Evolutionary conservation across 2,797 vertebrate genomes (phyloP).

Genomic region (Pterois miles): DNA sequence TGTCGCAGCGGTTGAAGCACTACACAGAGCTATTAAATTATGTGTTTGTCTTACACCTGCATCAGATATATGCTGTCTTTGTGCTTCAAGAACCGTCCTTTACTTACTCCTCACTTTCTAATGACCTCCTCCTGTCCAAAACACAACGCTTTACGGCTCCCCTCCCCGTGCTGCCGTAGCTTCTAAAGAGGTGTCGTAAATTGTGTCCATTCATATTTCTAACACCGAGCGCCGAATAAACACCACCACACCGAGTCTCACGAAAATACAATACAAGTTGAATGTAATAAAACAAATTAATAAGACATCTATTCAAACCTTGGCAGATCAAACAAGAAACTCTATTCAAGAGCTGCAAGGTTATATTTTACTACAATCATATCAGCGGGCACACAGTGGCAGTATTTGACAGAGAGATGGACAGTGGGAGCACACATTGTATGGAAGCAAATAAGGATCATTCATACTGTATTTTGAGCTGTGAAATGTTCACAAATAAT

Average conservation of each 20-base stretch:
- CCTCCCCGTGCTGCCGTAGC: constrained; percentile 37
- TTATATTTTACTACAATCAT: constrained; percentile 21
- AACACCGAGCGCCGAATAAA: background rate
- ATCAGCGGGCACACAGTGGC: constrained; percentile 23
- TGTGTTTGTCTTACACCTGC: constrained; percentile 43
- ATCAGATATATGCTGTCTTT: constrained; percentile 48
- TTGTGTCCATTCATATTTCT: background rate
- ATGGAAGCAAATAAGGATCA: too few relatives aligned
- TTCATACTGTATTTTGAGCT: too few relatives aligned
- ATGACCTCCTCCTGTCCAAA: constrained; percentile 86
- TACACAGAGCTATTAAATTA: constrained; percentile 32
- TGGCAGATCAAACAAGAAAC: background rate
- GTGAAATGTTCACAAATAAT: too few relatives aligned
- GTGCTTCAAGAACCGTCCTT: constrained; percentile 11
- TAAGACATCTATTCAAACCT: background rate
- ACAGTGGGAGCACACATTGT: background rate
- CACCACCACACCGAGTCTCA: background rate
- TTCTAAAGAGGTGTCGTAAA: constrained; percentile 64
- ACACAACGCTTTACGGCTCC: constrained; percentile 81
- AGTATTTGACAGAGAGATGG: background rate
- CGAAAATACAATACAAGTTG: accelerated
- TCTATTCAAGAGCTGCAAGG: constrained; percentile 4
- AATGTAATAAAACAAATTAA: background rate
- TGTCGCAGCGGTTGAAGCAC: constrained; percentile 53
- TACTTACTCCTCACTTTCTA: constrained; percentile 82